Evolutionary conservation across 2,888 invertebrate species (phyloP).

Genomic region (Synergus umbraculus): DNA sequence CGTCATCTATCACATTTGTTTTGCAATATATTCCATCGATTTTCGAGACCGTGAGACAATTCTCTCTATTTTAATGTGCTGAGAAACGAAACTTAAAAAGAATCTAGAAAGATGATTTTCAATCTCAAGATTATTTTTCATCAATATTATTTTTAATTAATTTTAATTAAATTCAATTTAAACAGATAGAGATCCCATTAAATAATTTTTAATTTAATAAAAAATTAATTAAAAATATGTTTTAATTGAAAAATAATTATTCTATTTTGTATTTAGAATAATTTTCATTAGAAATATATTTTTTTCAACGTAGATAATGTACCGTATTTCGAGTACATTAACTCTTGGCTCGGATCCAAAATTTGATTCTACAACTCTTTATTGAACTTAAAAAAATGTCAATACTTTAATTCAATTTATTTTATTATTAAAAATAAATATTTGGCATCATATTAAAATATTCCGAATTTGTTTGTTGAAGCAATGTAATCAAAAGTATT

Average conservation of each 20-base stretch:
- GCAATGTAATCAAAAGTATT: not conserved
- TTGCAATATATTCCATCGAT: conserved; percentile 27
- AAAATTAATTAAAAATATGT: no score
- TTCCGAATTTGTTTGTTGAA: no score
- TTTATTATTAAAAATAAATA: no score
- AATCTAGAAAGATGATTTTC: conserved; percentile 4
- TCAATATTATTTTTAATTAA: not conserved
- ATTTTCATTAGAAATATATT: conserved; percentile 6
- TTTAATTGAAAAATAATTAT: no score
- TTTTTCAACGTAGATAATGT: conserved; percentile 25
- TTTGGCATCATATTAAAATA: no score
- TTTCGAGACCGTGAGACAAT: not conserved
- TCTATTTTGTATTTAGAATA: not conserved
- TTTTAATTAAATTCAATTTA: not conserved
- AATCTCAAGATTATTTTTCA: not conserved
- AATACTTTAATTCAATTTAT: conserved; percentile 13
- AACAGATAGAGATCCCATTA: no score
- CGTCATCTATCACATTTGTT: conserved; percentile 27
- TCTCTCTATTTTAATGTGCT: conserved; percentile 10
- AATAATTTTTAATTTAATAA: no score
- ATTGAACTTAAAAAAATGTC: conserved; percentile 13
- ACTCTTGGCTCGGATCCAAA: conserved; percentile 22
- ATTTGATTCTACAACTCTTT: conserved; percentile 18
- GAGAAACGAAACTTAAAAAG: not conserved
- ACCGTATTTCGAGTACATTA: conserved; percentile 31